These are phyloP conservation scores for Euplagia quadripunctaria DNA, from an alignment of 2,888 invertebrate species.

Conservation along the genomic window DNA sequence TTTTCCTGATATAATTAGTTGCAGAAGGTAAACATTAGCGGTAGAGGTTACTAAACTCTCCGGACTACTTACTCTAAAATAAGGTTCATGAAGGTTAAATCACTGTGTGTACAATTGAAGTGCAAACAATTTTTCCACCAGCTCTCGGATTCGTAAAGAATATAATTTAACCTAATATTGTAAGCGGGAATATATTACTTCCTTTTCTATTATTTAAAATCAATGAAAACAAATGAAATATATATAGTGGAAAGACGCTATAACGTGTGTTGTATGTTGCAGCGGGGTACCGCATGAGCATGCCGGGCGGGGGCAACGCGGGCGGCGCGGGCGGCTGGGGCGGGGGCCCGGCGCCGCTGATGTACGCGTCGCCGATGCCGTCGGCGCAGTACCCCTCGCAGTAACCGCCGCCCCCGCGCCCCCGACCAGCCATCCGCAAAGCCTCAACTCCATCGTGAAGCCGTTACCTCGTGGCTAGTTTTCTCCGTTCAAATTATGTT, in stretches of 20 bases:
- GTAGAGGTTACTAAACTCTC: too few relatives aligned
- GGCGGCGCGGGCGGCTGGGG: conserved; percentile 78
- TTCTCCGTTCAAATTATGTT: conserved; percentile 28
- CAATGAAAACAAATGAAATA: too few relatives aligned
- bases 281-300: conserved; percentile 89
- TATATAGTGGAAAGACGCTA: too few relatives aligned
- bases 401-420: conserved; percentile 83
- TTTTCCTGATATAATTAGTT: too few relatives aligned
- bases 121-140: too few relatives aligned
- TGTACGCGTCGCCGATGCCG: conserved; percentile 95
- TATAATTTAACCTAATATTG: neutral
- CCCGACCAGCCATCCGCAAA: conserved; percentile 2
- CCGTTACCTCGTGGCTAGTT: conserved; percentile 9
- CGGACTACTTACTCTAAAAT: too few relatives aligned
- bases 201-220: too few relatives aligned
- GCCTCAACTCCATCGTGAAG: conserved; percentile 15
- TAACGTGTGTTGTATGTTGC: conserved; percentile 52
- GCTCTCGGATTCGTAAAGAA: neutral
- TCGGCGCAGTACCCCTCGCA: conserved; percentile 94
- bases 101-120: too few relatives aligned
- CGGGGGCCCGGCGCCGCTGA: conserved; percentile 88
- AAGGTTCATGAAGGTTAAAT: too few relatives aligned
- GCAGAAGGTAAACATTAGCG: too few relatives aligned
- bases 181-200: neutral
- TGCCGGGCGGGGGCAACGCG: conserved; percentile 73